A percentile compares a stretch with the other conserved stretches of the same genome.
Conservation (phyloP, 2,797 vertebrate species). For the Myioborus melanocephalus region DNA sequence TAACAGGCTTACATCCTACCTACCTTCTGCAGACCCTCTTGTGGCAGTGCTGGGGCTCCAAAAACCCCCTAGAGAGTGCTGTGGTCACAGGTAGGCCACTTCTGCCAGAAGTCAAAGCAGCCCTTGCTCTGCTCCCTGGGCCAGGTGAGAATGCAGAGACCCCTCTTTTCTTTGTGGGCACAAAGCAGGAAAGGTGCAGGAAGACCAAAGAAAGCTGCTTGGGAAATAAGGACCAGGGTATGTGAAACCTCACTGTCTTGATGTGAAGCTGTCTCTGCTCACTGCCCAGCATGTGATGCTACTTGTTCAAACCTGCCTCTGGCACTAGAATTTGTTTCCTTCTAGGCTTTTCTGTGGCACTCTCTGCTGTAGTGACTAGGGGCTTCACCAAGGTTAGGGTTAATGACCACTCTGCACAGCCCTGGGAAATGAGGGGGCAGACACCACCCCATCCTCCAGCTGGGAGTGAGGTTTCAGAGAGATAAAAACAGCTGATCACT, state of each 20-base stretch:
- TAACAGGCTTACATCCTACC: neutral
- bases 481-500: neutral
- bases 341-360: neutral
- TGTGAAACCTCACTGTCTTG: neutral
- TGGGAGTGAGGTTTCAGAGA: neutral
- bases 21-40: neutral
- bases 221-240: neutral
- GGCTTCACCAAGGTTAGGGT: neutral
- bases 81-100: neutral
- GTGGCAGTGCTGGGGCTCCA: neutral
- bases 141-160: neutral
- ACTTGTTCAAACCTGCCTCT: neutral
- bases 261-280: neutral
- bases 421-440: conserved; percentile 20
- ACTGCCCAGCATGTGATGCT: neutral
- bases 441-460: neutral
- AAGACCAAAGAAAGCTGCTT: neutral
- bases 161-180: fast-evolving
- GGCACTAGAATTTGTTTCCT: neutral
- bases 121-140: neutral
- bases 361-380: neutral
- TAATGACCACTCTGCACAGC: neutral
- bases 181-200: neutral
- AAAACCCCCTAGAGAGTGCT: neutral
- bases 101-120: neutral